phyloP scores from a whole-genome alignment of 2,113 vertebrate species.

The Chascanopsetta lugubris region DNA sequence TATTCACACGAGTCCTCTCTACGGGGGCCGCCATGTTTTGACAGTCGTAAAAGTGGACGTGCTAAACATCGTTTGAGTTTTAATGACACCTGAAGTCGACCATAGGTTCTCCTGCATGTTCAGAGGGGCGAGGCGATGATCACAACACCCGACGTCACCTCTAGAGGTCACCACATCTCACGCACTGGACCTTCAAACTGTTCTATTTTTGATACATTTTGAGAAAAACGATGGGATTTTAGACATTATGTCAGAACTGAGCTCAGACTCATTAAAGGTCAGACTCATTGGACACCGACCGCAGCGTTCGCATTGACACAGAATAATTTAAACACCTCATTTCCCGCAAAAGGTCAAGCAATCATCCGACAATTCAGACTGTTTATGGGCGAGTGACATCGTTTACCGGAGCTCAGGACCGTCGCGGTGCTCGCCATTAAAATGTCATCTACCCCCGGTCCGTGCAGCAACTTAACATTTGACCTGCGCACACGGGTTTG shows the following conservation, averaged over 20 bases:
- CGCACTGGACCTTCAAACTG: too few species aligned
- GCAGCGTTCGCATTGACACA: constrained; percentile 22
- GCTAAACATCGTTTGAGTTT: too few species aligned
- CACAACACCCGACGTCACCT: too few species aligned
- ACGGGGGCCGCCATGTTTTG: too few species aligned
- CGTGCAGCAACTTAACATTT: constrained; percentile 14
- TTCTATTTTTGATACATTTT: too few species aligned
- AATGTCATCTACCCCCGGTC: constrained; percentile 43
- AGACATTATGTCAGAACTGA: background rate
- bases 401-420: constrained; percentile 15
- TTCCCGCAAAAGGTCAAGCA: constrained; percentile 56
- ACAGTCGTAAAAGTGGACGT: too few species aligned
- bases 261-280: constrained; percentile 19
- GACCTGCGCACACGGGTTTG: constrained; percentile 19
- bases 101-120: too few species aligned
- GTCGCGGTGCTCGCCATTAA: constrained; percentile 21
- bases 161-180: too few species aligned
- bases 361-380: constrained; percentile 25
- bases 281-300: constrained; percentile 8
- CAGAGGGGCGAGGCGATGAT: too few species aligned
- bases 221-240: too few species aligned
- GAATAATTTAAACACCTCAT: constrained; percentile 51
- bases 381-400: constrained; percentile 18
- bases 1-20: too few species aligned
- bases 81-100: too few species aligned